Base-by-base conservation (phyloP, 2,888 invertebrate species). In the Synergus umbraculus region DNA sequence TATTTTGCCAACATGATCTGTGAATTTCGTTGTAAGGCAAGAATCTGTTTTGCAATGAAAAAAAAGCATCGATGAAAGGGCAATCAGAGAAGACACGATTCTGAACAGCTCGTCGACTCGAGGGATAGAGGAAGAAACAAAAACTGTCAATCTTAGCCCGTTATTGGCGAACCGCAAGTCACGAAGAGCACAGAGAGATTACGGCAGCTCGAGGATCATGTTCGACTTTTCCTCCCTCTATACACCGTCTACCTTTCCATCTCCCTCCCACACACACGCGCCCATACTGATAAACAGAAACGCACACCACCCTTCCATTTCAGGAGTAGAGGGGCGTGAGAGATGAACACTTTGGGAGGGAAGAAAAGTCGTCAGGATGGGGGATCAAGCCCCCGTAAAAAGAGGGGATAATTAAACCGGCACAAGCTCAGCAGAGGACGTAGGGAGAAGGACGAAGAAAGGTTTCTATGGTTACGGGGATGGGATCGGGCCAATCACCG, bases 401-500 rank as follows among this genome's bases (percentile, higher is more conserved):
- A 79, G 86, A 81, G 86, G 91, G 92, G 91, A 89, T 91, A 91
- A 91, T 91, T 89, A 89, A 87, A 89, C 90, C 83, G 86, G 87
- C 88, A 86, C 89, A 85, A 86, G 84, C 79, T 46, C 76, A 76
- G 65, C 77, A 76, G 79, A 77, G 79, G 76, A 73, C 46, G 49
- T 77, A 76, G 41, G 63, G 76, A 86, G 89, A 87, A 87, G 88
- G 88, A 83, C 87, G 89, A 90, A 91, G 90, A 90, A 91, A 89
- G 88, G 91, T 91, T 90, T 86, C 89, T 87, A 93, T 93, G 93
- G 93, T 92, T 87, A 92, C 94, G 86, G 93, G 93, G 87, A 92
- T 93, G 88, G 93, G 93, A 92, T 93, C 93, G 90, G 93, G 93
- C 90, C 92, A 93, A 90, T 93, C 93, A 91, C 90, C 92, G 89